Evolutionary conservation across 1,140 invertebrate genomes (phyloP).

Genomic region (Pseudomyrmex cubaensis): DNA sequence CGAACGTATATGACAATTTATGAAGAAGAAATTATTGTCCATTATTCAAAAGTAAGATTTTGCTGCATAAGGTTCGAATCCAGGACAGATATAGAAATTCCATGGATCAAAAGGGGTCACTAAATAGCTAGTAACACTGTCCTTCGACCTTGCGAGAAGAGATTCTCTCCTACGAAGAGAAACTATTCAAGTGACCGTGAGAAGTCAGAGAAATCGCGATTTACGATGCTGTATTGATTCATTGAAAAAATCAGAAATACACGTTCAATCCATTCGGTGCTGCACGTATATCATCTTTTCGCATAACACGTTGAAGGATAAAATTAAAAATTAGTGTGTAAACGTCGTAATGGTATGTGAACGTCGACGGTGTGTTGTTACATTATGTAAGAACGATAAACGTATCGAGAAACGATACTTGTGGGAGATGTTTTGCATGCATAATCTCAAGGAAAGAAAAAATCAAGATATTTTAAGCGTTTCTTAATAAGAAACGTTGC

Average conservation of each 20-base stretch:
- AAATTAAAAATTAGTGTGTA: slow-evolving; percentile 20
- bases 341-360: neutral
- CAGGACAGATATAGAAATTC: slow-evolving; percentile 34
- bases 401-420: neutral
- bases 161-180: slow-evolving; percentile 60
- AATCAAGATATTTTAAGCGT: neutral
- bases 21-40: neutral
- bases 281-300: neutral
- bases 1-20: neutral
- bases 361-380: neutral
- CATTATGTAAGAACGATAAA: slow-evolving; percentile 31
- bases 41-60: neutral
- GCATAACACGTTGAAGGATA: neutral
- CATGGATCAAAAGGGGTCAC: slow-evolving; percentile 38
- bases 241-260: slow-evolving; percentile 15
- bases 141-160: slow-evolving; percentile 63
- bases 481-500: neutral
- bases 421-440: slow-evolving; percentile 8
- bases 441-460: slow-evolving; percentile 4
- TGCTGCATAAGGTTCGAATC: slow-evolving; percentile 18
- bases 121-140: slow-evolving; percentile 8
- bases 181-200: slow-evolving; percentile 68
- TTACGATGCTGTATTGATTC: slow-evolving; percentile 33
- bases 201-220: slow-evolving; percentile 68
- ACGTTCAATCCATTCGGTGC: neutral